Conservation (phyloP, 2,888 invertebrate genomes). For the Epinotia bilunana region DNA sequence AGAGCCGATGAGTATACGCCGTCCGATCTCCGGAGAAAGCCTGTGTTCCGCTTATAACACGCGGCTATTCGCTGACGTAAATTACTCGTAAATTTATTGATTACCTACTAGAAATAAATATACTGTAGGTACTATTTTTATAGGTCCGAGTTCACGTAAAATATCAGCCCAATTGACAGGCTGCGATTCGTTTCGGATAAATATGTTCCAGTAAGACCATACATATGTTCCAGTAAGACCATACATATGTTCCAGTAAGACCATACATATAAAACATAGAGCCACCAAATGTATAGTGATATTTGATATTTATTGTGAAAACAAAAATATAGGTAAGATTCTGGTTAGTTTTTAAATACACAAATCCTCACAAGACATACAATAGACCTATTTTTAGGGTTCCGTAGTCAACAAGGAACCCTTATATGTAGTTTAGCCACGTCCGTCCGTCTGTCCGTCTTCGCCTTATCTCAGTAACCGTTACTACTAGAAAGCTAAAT, state of each 20-base stretch:
- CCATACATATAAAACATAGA: background rate
- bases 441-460: too few relatives aligned
- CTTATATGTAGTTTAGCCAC: too few relatives aligned
- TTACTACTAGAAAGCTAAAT: too few relatives aligned
- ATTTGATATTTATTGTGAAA: background rate
- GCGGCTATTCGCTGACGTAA: conserved; percentile 65
- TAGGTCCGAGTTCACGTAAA: conserved; percentile 47
- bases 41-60: conserved; percentile 69
- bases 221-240: background rate
- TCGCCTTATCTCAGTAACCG: too few relatives aligned
- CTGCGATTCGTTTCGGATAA: background rate
- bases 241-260: background rate
- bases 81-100: conserved; percentile 71
- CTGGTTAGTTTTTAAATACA: too few relatives aligned
- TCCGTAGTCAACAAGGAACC: too few relatives aligned
- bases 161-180: background rate
- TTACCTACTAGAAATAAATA: conserved; percentile 44
- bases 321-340: background rate
- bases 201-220: background rate
- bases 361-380: too few relatives aligned
- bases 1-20: conserved; percentile 71
- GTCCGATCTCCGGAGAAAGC: conserved; percentile 74
- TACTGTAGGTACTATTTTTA: conserved; percentile 68
- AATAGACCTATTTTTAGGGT: too few relatives aligned
- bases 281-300: background rate